Base-by-base conservation (phyloP, 2,888 invertebrate genomes). In the Chrysolina haemoptera region DNA sequence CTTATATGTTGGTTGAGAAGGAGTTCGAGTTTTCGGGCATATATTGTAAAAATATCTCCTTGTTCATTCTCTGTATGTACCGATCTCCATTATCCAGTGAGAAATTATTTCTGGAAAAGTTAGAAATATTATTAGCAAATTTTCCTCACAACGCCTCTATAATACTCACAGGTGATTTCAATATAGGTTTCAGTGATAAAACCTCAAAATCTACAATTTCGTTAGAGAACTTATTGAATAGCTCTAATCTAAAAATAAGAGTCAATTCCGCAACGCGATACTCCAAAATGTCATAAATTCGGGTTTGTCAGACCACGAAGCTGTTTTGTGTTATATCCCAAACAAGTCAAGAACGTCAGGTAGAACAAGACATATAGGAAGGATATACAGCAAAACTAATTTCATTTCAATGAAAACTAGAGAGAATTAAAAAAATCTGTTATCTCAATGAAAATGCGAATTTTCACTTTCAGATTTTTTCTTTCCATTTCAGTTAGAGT, bases 1-100 rank as follows among this genome's bases (percentile, higher is more conserved):
- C 5, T n/a, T n/a, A 46, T 66, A 66, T 48, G 48, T 48, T 66
- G 48, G 48, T 48, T 9, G 48, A 66, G 46, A 66, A 48, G 18
- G 66, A 48, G 43, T 66, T 66, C 50, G 66, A 66, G 20, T 46
- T 66, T 48, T 66, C 48, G 14, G 48, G 18, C 16, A 50, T 66
- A 18, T 66, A 66, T 66, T 66, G 66, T 66, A 27, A 18, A 66
- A 66, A 66, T 48, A 14, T 46, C 10, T 46, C 43, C 16, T 46
- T 48, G 9, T 66, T 48, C 27, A 14, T 66, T 48, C 18, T 48
- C 27, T 27, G 66, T 22, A 18, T 46, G 27, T 66, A 66, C 48
- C 43, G 66, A 66, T 66, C 50, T 50, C 66, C 66, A 66, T 16
- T 48, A n/a, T 62, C 1, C 59, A 62, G 22, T 62, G 18, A 62